Evolutionary conservation across 2,888 invertebrate genomes (phyloP).

Genomic region (Oscheius sp.): DNA sequence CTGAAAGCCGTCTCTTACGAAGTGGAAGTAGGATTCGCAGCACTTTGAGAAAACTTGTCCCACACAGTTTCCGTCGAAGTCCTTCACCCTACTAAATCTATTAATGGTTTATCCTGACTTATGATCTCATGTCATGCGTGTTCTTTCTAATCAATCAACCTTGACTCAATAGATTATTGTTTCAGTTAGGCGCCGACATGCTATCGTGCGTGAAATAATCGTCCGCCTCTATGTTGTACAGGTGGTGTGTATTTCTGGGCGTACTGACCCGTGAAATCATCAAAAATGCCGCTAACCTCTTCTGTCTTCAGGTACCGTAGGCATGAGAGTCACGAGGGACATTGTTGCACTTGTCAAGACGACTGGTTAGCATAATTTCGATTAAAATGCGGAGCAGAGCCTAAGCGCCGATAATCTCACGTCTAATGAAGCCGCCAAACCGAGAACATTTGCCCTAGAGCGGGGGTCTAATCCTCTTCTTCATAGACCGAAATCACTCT

Average conservation of each 20-base stretch:
- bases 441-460: slow-evolving; percentile 19
- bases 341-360: slow-evolving; percentile 20
- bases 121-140: too few species aligned
- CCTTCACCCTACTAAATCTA: not conserved
- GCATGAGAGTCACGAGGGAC: not conserved
- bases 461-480: not conserved
- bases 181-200: not conserved
- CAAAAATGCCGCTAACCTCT: slow-evolving; percentile 21
- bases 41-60: not conserved
- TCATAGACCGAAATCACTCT: not conserved
- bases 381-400: slow-evolving; percentile 19
- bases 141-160: not conserved
- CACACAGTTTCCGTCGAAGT: not conserved
- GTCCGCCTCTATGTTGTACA: slow-evolving; percentile 17
- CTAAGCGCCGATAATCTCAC: slow-evolving; percentile 26
- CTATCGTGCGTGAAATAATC: slow-evolving; percentile 3
- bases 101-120: too few species aligned
- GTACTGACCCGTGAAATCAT: slow-evolving; percentile 23
- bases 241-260: slow-evolving; percentile 29
- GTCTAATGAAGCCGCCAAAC: slow-evolving; percentile 19
- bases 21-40: slow-evolving; percentile 3
- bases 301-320: not conserved
- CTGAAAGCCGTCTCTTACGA: not conserved
- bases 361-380: slow-evolving; percentile 31
- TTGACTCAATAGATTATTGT: slow-evolving; percentile 3